Base-by-base conservation (phyloP, 1,140 invertebrate genomes). In the Leptonema lineaticorne region DNA sequence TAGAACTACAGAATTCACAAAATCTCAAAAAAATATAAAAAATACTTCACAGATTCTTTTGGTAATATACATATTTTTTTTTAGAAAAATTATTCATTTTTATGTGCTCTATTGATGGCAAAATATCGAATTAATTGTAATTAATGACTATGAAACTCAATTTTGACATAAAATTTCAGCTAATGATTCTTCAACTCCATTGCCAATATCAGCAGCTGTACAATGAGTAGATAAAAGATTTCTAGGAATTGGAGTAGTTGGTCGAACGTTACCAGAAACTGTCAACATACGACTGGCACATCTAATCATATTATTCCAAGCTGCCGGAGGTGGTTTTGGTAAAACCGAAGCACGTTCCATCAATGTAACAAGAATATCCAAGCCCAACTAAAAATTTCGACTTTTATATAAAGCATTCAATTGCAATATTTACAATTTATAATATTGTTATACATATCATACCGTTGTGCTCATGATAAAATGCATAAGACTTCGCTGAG, bases 401-500 rank as follows among this genome's bases (percentile, higher is more conserved):
- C n/a, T n/a, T n/a, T n/a, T n/a, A 30, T 29, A 58, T 33, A 69
- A 62, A 18, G 6, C 26, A 50, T 8, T 41, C 9, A 11, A 2
- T 33, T n/a, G n/a, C n/a, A n/a, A 33, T 6, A 33, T 33, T 11
- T 6, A 33, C 30, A 5, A 33, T 11, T 33, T 11, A 45, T 45
- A 45, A 6, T n/a, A 45, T 7, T 9, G 3, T n/a, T 14, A 45
- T 16, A 14, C 14, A 58, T 22, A 27, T 7, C 27, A 28, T 8
- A 58, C 71, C 50, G 63, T 63, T 5, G 68, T 70, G 30, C 63
- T 53, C 60, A 70, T 63, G 3, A 73, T 57, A 48, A 70, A 73
- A 48, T 70, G 63, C 71, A 73, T 69, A 22, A 73, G 64, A 18
- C 62, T 63, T 11, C 56, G 29, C 16, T 56, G 62, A 29, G 60